Conservation (phyloP, 2,113 vertebrate species). For the Dendrocopos noguchii region DNA sequence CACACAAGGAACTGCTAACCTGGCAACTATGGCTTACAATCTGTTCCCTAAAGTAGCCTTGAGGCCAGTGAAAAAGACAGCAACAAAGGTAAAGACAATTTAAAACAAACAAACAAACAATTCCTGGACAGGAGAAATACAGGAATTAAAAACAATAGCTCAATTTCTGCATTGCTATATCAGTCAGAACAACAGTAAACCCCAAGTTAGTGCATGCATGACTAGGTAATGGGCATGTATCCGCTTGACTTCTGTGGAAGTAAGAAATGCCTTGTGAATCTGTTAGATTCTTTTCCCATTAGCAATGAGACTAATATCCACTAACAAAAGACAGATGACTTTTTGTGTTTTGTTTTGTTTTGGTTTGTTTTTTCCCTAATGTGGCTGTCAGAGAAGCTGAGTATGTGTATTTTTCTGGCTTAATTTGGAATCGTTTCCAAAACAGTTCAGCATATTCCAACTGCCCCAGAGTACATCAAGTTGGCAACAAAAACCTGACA, state of each 20-base stretch:
- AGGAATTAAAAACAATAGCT: background rate
- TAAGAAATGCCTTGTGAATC: background rate
- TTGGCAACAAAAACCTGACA: conserved; percentile 7
- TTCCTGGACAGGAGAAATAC: background rate
- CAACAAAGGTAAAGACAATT: background rate
- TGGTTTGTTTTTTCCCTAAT: background rate
- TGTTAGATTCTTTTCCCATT: background rate
- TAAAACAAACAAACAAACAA: background rate
- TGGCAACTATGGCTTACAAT: background rate
- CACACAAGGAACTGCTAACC: background rate
- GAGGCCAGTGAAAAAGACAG: background rate
- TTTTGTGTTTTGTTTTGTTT: background rate
- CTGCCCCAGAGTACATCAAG: background rate
- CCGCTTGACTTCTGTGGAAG: background rate
- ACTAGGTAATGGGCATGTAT: background rate
- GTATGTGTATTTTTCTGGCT: background rate
- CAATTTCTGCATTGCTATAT: background rate
- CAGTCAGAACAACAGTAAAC: background rate
- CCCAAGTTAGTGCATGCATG: background rate
- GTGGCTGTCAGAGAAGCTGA: background rate
- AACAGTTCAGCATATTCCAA: conserved; percentile 13
- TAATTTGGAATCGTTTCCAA: background rate
- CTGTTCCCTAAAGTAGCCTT: background rate
- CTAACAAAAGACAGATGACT: background rate
- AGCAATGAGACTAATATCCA: background rate